Evolutionary conservation across 2,113 vertebrate species (phyloP), one percentile per base, ranked within the genome.

Genomic region (Tenebrosternarchus preto): DNA sequence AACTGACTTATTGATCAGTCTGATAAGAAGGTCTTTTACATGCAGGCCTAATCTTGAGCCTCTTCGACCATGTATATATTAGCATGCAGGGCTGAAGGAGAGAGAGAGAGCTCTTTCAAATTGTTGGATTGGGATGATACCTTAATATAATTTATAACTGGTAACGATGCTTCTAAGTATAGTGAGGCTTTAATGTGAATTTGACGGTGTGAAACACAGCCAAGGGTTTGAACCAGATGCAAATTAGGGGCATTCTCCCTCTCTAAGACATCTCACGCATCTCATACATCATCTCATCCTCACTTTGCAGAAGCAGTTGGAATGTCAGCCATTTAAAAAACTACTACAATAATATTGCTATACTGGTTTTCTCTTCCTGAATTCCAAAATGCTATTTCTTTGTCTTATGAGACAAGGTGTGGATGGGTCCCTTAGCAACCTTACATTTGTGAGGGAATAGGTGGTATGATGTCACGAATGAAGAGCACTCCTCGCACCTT

Each of bases 401-500:
- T 5, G 16, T 31, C 16, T 17, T 31, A 31, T 31, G 61, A 31
- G 16, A 29, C 3, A 5, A 25, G 24, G 24, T 11, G 2, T 64
- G 33, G 27, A 31, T 20, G 29, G 56, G 67, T 46, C 29, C 76
- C 81, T 69, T 81, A 75, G 50, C 79, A 71, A 77, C 80, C 71
- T 46, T 27, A 50, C 56, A 25, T 57, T 60, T 53, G 73, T 77
- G 85, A 5, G 20, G 63, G 31, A 85, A 83, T 84, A 11, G 33
- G 4, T 53, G 29, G 36, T 31, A 25, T 73, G 39, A 64, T 61
- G 5, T 73, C 69, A 80, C 22, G 57, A 72, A 60, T 71, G 56
- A 72, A 71, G 31, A 72, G 56, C 19, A 53, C 46, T 63, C 20
- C 59, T 72, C 56, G n/a, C 71, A 73, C 71, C 71, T 73, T 19